Conservation (phyloP, 1,140 invertebrate species). For the Potamilus streckersoni region DNA sequence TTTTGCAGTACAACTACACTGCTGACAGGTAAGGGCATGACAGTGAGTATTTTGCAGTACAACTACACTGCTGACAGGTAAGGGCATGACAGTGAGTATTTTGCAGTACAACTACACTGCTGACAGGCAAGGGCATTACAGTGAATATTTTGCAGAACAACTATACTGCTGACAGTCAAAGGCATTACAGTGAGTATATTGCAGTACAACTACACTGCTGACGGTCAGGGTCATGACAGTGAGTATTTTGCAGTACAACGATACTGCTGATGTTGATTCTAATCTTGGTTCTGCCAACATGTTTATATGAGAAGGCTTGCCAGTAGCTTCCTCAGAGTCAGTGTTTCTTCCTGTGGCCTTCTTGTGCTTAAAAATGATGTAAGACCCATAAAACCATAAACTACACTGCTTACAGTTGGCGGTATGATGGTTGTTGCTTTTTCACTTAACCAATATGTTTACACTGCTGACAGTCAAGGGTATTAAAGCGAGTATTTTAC, state of each 20-base stretch:
- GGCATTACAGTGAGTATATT: conserved; percentile 67
- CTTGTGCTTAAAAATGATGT: too few species aligned
- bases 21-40: conserved; percentile 58
- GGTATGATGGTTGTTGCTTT: too few species aligned
- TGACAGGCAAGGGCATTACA: conserved; percentile 19
- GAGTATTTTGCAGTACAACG: conserved; percentile 63
- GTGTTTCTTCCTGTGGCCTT: too few species aligned
- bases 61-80: conserved; percentile 74
- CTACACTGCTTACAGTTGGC: too few species aligned
- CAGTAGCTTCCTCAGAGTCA: too few species aligned
- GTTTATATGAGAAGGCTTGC: too few species aligned
- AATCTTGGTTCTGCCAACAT: too few species aligned
- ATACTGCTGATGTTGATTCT: too few species aligned
- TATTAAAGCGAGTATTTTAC: too few species aligned
- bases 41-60: conserved; percentile 76
- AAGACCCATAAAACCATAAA: too few species aligned
- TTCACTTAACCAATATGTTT: conserved; percentile 74
- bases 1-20: conserved; percentile 85
- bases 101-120: conserved; percentile 1
- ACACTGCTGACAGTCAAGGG: too few species aligned
- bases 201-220: conserved; percentile 12
- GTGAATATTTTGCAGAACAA: conserved; percentile 67
- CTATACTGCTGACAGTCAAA: conserved; percentile 20
- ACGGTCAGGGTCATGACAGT: conserved; percentile 1
- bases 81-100: conserved; percentile 70